Evolutionary conservation across 1,140 invertebrate genomes (phyloP).

Genomic region (Notospermus geniculatus): DNA sequence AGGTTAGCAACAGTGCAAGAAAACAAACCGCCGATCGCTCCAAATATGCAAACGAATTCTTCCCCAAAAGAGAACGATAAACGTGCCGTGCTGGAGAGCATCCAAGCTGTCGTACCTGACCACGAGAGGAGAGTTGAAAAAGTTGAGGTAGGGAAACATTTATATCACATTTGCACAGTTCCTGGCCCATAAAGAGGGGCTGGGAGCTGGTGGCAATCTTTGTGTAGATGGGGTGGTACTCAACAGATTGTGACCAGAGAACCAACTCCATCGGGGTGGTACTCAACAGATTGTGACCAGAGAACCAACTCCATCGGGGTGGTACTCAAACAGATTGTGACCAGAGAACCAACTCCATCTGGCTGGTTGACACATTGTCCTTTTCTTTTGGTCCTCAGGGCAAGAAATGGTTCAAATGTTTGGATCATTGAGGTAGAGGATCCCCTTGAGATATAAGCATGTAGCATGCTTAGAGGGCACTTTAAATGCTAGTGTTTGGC

Average conservation of each 20-base stretch:
- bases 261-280: too few species aligned
- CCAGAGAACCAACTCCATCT: background rate
- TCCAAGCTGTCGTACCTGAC: conserved; percentile 43
- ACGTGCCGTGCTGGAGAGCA: conserved; percentile 40
- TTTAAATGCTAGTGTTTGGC: too few species aligned
- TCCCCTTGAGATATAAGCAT: background rate
- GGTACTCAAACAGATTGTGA: too few species aligned
- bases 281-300: too few species aligned
- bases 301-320: too few species aligned
- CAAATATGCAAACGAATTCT: conserved; percentile 34
- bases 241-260: too few species aligned
- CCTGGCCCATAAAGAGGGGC: background rate
- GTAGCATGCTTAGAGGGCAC: background rate
- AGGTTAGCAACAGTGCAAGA: conserved; percentile 94
- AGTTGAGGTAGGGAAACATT: conserved; percentile 36
- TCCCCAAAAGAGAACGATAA: conserved; percentile 32
- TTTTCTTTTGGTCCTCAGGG: too few species aligned
- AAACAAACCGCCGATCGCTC: conserved; percentile 63
- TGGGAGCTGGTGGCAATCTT: too few species aligned
- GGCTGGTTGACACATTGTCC: too few species aligned
- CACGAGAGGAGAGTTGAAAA: conserved; percentile 42
- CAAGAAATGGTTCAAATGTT: background rate
- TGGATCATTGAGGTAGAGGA: background rate
- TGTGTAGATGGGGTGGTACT: too few species aligned
- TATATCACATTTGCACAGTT: background rate